Evolutionary conservation across 2,797 vertebrate genomes (phyloP).

Genomic region (Allobates femoralis): DNA sequence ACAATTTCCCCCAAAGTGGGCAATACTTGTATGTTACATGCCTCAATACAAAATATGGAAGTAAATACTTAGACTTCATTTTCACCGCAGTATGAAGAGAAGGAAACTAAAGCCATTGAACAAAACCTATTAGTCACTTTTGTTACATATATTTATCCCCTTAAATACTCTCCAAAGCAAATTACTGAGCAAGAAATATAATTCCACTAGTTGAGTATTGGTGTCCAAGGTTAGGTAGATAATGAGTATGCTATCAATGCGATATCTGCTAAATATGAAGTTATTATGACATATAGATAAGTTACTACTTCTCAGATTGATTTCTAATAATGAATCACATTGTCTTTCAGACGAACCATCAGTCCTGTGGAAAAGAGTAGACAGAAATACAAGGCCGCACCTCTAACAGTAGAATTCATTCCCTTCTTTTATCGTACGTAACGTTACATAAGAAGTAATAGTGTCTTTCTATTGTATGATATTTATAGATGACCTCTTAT

Average conservation of each 20-base stretch:
- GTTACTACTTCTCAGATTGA: neutral
- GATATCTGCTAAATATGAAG: neutral
- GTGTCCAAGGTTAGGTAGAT: neutral
- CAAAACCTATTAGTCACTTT: too few species aligned
- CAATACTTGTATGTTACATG: too few species aligned
- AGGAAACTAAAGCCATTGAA: too few species aligned
- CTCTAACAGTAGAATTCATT: constrained; percentile 94
- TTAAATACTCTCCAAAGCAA: too few species aligned
- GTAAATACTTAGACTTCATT: neutral
- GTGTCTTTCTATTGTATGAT: neutral
- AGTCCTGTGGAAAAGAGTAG: constrained; percentile 90
- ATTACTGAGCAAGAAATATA: neutral
- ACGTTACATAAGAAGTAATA: too few species aligned
- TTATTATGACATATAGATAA: neutral
- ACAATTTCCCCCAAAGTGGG: too few species aligned
- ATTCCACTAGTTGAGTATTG: neutral
- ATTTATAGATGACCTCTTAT: constrained; percentile 41
- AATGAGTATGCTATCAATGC: neutral
- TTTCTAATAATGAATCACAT: neutral
- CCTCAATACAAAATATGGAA: too few species aligned
- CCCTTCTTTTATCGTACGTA: constrained; percentile 99
- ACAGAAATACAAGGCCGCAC: constrained; percentile 95
- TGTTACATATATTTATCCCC: too few species aligned
- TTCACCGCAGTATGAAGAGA: too few species aligned
- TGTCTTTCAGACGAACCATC: constrained; percentile 80